These are phyloP conservation scores for Batillaria attramentaria DNA, from an alignment of 1,140 invertebrate genomes.

Conservation along the genomic window DNA sequence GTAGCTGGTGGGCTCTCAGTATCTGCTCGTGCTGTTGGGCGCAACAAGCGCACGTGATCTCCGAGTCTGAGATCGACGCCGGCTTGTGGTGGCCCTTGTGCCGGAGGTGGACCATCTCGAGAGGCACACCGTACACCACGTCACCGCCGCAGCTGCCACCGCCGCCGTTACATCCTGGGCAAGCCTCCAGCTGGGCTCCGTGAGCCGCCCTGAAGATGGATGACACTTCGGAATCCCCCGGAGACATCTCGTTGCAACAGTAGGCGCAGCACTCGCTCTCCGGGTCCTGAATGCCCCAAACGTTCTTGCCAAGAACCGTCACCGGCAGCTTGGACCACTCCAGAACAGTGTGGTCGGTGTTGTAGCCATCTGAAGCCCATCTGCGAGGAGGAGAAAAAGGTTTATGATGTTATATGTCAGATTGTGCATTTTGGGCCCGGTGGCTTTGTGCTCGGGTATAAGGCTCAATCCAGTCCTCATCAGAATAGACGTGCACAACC, in stretches of 20 bases:
- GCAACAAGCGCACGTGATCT: too few relatives aligned
- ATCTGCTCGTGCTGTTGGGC: background rate
- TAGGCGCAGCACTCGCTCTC: background rate
- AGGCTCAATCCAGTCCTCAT: too few relatives aligned
- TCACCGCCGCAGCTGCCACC: background rate
- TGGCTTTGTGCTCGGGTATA: too few relatives aligned
- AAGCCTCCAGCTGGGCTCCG: background rate
- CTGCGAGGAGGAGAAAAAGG: too few relatives aligned
- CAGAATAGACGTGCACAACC: too few relatives aligned
- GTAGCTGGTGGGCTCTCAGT: background rate
- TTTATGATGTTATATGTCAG: too few relatives aligned
- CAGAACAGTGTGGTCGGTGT: background rate
- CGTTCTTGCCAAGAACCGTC: background rate
- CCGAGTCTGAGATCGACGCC: background rate
- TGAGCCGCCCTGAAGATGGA: too few relatives aligned
- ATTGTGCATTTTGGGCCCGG: too few relatives aligned
- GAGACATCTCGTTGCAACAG: background rate
- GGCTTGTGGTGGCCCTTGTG: background rate
- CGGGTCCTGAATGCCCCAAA: background rate
- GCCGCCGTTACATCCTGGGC: too few relatives aligned
- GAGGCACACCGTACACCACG: conserved; percentile 1
- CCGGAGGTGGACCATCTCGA: background rate
- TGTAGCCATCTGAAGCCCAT: too few relatives aligned
- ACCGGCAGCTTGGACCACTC: conserved; percentile 1
- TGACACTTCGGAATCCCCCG: conserved; percentile 20